These are phyloP conservation scores for Cheilosia vernalis DNA, from an alignment of 2,888 invertebrate genomes.

Conservation along the genomic window DNA sequence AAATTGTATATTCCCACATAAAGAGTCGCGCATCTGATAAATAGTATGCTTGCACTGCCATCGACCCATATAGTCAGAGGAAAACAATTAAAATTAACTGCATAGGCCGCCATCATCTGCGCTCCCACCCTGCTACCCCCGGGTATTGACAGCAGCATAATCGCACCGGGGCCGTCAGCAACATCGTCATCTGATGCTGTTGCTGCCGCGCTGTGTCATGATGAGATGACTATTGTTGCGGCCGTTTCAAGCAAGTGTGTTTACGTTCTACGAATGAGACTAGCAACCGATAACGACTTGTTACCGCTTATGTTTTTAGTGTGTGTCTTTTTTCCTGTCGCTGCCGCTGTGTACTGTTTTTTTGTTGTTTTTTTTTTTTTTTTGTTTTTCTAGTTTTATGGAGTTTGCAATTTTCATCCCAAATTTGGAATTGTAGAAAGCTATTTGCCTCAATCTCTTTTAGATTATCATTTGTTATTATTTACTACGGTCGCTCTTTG, in stretches of 20 bases:
- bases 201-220: constrained; percentile 39
- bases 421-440: constrained; percentile 79
- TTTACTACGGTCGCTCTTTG: constrained; percentile 74
- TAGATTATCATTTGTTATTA: constrained; percentile 76
- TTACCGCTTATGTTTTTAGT: constrained; percentile 49
- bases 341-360: constrained; percentile 14
- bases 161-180: constrained; percentile 42
- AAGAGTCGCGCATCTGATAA: constrained; percentile 20
- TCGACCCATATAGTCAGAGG: constrained; percentile 67
- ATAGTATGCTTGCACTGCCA: constrained; percentile 32
- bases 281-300: constrained; percentile 53
- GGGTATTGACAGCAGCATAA: constrained; percentile 57
- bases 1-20: constrained; percentile 62
- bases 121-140: constrained; percentile 14
- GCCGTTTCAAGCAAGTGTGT: constrained; percentile 39
- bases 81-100: constrained; percentile 68
- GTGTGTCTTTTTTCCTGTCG: constrained; percentile 33
- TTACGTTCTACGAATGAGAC: constrained; percentile 31
- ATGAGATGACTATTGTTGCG: constrained; percentile 68
- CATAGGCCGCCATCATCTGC: constrained; percentile 21
- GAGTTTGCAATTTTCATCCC: constrained; percentile 77
- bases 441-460: constrained; percentile 78
- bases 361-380: constrained; percentile 22
- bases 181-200: constrained; percentile 62
- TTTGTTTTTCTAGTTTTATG: constrained; percentile 54